Evolutionary conservation across 1,140 invertebrate genomes (phyloP).

Genomic region (Ceratina calcarata): DNA sequence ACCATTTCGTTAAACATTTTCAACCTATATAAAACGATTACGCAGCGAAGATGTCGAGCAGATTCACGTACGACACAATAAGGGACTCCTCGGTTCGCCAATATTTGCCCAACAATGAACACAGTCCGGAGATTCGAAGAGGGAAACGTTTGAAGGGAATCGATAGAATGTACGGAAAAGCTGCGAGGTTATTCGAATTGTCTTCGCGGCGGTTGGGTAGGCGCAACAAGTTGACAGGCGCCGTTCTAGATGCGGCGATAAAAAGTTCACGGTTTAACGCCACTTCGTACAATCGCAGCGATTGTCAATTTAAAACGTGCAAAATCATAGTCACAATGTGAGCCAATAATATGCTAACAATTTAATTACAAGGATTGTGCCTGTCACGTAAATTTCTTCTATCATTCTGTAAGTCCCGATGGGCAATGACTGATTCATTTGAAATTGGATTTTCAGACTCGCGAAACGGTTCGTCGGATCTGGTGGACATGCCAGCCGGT

Average conservation of each 20-base stretch:
- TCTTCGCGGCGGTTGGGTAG: constrained; percentile 15
- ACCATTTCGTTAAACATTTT: too few species aligned
- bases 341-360: too few species aligned
- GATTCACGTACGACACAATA: too few species aligned
- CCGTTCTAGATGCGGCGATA: constrained; percentile 35
- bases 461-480: constrained; percentile 75
- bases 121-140: background rate
- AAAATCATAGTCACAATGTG: background rate
- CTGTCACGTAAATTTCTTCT: too few species aligned
- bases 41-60: too few species aligned
- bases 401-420: too few species aligned
- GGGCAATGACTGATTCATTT: too few species aligned
- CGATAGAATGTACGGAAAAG: background rate
- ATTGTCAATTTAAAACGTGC: constrained; percentile 17
- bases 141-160: constrained; percentile 14
- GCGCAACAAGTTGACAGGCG: constrained; percentile 52
- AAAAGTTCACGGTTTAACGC: constrained; percentile 45
- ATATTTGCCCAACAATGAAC: too few species aligned
- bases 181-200: constrained; percentile 40
- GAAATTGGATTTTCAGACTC: constrained; percentile 68
- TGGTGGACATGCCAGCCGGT: constrained; percentile 73
- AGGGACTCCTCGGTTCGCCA: too few species aligned
- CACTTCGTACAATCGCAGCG: background rate
- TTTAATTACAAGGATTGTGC: too few species aligned
- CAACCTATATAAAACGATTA: too few species aligned